phyloP scores from a whole-genome alignment of 2,888 invertebrate genomes.

The Tetanocera ferruginea region DNA sequence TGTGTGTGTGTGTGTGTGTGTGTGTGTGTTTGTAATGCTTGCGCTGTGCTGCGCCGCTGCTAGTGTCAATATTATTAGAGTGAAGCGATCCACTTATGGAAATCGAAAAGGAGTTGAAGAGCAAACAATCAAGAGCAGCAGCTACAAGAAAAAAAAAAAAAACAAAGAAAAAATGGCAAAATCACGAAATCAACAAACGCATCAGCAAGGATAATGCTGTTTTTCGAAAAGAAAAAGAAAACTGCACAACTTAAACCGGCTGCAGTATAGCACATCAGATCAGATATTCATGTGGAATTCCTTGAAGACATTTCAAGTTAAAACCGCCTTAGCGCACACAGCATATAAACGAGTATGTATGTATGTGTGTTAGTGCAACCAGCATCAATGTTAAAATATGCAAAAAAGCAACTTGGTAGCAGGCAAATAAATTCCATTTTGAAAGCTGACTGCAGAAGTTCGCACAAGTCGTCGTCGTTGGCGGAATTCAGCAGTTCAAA shows the following conservation, averaged over 20 bases:
- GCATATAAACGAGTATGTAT: not conserved
- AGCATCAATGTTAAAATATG: constrained; percentile 19
- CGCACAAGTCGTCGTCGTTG: too few species aligned
- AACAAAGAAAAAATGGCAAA: constrained; percentile 1
- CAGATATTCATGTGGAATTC: constrained; percentile 31
- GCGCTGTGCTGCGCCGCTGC: not conserved
- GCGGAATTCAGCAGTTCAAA: not conserved
- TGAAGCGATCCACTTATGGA: constrained; percentile 36
- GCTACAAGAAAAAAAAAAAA: not conserved
- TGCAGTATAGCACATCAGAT: not conserved
- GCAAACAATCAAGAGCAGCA: not conserved
- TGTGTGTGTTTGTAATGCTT: not conserved
- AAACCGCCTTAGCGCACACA: not conserved
- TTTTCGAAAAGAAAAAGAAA: not conserved
- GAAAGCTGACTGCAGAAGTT: too few species aligned
- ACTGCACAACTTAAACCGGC: not conserved
- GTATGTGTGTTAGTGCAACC: not conserved
- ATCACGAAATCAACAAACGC: constrained; percentile 26
- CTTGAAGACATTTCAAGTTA: constrained; percentile 6
- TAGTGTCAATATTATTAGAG: constrained; percentile 33
- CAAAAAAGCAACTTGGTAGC: not conserved
- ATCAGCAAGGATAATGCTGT: not conserved
- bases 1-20: not conserved
- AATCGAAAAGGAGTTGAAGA: constrained; percentile 29
- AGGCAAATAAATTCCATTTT: constrained; percentile 8